These are phyloP conservation scores for Ormyrus rosae DNA, from an alignment of 2,888 invertebrate species.

Conservation along the genomic window DNA sequence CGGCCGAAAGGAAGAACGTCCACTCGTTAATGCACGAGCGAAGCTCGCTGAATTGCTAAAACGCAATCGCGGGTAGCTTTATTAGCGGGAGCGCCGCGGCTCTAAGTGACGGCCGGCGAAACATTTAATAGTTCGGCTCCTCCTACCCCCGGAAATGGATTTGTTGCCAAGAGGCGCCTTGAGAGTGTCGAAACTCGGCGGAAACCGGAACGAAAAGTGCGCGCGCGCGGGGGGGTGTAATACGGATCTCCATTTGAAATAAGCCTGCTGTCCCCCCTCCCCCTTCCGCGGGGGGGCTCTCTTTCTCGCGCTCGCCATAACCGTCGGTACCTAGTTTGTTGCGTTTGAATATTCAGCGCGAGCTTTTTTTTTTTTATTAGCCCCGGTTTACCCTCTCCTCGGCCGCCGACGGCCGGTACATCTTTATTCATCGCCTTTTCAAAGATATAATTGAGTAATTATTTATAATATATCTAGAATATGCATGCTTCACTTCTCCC, in stretches of 20 bases:
- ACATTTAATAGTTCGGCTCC: slow-evolving; percentile 45
- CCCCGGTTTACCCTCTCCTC: slow-evolving; percentile 66
- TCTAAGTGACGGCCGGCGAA: slow-evolving; percentile 48
- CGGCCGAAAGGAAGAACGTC: slow-evolving; percentile 42
- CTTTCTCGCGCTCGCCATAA: slow-evolving; percentile 61
- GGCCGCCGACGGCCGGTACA: slow-evolving; percentile 68
- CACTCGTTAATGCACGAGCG: slow-evolving; percentile 47
- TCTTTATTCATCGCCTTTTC: slow-evolving; percentile 76
- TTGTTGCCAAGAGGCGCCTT: slow-evolving; percentile 55
- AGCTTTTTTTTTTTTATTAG: slow-evolving; percentile 73
- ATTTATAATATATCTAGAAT: slow-evolving; percentile 77
- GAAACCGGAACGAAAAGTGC: slow-evolving; percentile 70
- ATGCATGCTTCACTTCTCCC: slow-evolving; percentile 75
- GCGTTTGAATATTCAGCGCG: slow-evolving; percentile 76
- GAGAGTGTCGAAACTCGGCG: slow-evolving; percentile 63
- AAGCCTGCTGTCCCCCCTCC: slow-evolving; percentile 66
- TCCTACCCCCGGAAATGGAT: slow-evolving; percentile 48
- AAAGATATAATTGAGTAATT: slow-evolving; percentile 77
- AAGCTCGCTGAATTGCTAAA: slow-evolving; percentile 49
- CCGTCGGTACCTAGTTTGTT: slow-evolving; percentile 75
- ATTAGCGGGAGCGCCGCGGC: slow-evolving; percentile 33
- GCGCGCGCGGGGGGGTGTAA: slow-evolving; percentile 68
- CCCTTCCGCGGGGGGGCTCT: slow-evolving; percentile 36
- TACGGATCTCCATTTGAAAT: slow-evolving; percentile 76
- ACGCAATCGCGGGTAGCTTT: slow-evolving; percentile 44